Conservation (phyloP, 2,888 invertebrate genomes). For the Lagria hirta region DNA sequence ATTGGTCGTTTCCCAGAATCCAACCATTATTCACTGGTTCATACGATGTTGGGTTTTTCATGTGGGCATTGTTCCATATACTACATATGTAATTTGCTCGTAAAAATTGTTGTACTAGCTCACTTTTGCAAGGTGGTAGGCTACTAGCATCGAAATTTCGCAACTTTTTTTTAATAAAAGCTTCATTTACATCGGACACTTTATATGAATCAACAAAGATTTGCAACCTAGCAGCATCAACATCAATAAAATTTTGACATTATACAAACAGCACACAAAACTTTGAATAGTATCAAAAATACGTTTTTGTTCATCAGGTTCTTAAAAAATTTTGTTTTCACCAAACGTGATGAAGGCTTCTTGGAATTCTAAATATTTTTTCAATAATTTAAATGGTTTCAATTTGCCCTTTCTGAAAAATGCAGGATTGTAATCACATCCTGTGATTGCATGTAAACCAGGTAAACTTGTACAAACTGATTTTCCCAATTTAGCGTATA, state of each 20-base stretch:
- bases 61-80: slow-evolving; percentile 31
- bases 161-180: slow-evolving; percentile 17
- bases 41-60: too few species aligned
- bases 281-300: slow-evolving; percentile 24
- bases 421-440: slow-evolving; percentile 29
- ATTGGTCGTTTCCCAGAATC: slow-evolving; percentile 4
- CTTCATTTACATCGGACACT: slow-evolving; percentile 27
- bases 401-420: slow-evolving; percentile 31
- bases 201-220: slow-evolving; percentile 22
- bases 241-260: slow-evolving; percentile 37
- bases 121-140: slow-evolving; percentile 30
- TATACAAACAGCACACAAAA: slow-evolving; percentile 30
- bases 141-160: slow-evolving; percentile 24
- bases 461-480: too few species aligned
- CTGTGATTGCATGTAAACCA: slow-evolving; percentile 30
- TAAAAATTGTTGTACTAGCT: slow-evolving; percentile 29
- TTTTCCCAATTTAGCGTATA: too few species aligned
- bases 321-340: slow-evolving; percentile 16
- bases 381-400: too few species aligned
- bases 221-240: slow-evolving; percentile 34
- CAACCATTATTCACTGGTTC: slow-evolving; percentile 15
- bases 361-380: slow-evolving; percentile 25
- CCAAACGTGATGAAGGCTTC: slow-evolving; percentile 14
- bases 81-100: slow-evolving; percentile 30
- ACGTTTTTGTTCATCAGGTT: slow-evolving; percentile 9